These are phyloP conservation scores for Agrenia bidenticulata DNA, from an alignment of 2,888 invertebrate genomes.

Conservation along the genomic window DNA sequence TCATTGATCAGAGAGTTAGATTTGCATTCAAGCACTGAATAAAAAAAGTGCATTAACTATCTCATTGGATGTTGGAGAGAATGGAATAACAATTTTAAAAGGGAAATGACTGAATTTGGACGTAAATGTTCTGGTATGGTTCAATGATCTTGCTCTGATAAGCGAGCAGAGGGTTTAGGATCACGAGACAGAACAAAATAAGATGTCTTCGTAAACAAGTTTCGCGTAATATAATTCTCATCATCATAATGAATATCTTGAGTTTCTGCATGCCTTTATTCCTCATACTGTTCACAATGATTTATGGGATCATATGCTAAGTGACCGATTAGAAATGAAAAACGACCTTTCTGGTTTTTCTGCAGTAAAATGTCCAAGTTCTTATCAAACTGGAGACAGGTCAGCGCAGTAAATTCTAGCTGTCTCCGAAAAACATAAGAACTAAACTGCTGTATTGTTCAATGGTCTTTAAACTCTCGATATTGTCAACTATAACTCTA, in stretches of 20 bases:
- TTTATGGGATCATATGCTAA: slow-evolving; percentile 10
- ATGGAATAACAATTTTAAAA: too few relatives aligned
- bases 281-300: slow-evolving; percentile 1
- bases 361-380: background rate
- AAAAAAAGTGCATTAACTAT: too few relatives aligned
- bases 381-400: too few relatives aligned
- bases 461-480: too few relatives aligned
- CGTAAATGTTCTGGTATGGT: background rate
- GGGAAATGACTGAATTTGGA: too few relatives aligned
- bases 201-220: background rate
- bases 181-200: background rate
- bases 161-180: background rate
- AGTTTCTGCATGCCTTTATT: background rate
- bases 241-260: background rate
- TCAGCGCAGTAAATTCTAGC: too few relatives aligned
- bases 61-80: too few relatives aligned
- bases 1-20: too few relatives aligned
- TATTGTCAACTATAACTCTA: too few relatives aligned
- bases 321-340: slow-evolving; percentile 21
- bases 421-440: too few relatives aligned
- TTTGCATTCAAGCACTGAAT: too few relatives aligned
- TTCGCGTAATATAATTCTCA: background rate
- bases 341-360: slow-evolving; percentile 9
- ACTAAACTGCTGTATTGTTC: too few relatives aligned
- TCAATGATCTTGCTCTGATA: slow-evolving; percentile 26